Evolutionary conservation across 2,797 vertebrate species (phyloP), one percentile per base, ranked within the genome.

Genomic region (Notolepis coatsorum): DNA sequence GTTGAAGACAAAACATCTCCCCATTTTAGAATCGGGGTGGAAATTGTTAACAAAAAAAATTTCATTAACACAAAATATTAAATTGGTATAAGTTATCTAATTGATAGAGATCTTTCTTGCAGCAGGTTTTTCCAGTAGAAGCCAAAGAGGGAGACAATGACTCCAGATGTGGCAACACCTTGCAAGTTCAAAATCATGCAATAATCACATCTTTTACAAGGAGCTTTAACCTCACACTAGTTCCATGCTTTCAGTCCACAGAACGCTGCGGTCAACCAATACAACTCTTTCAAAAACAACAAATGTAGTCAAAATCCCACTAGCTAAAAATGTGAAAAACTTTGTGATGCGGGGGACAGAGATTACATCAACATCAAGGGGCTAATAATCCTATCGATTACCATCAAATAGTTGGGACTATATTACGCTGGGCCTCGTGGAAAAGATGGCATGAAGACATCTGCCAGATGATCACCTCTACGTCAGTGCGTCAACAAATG

Each of bases 111-210:
- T 52, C 2, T 59, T 37, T 47, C 3, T 58, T 54, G 27, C 7
- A 27, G 37, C 18, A 31, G 35, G 30, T 52, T 61, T n/a, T 57
- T 63, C 38, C 13, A 15, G 17, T 47, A 20, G 17, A 39, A 79
- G 38, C n/a, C 17, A 41, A 49, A 65, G 5, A 35, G 46, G 38
- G 15, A 25, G 39, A 57, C 48, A 3, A 25, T 55, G 31, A 41
- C 27, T 61, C 59, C 13, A 33, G 25, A 65, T 71, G 63, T 70
- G 78, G 66, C 75, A n/a, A 75, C 73, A 65, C 71, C 68, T 79
- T 69, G 63, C 68, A 68, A 81, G 61, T 83, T 79, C 50, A 69
- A 74, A 77, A 82, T 90, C 89, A 91, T 91, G 91, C 91, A 88
- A 82, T 69, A 83, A 65, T 80, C 78, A 82, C 52, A 56, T 75